Evolutionary conservation across 2,113 vertebrate genomes (phyloP), one percentile per base, ranked within the genome.

Genomic region (Bufo gargarizans): DNA sequence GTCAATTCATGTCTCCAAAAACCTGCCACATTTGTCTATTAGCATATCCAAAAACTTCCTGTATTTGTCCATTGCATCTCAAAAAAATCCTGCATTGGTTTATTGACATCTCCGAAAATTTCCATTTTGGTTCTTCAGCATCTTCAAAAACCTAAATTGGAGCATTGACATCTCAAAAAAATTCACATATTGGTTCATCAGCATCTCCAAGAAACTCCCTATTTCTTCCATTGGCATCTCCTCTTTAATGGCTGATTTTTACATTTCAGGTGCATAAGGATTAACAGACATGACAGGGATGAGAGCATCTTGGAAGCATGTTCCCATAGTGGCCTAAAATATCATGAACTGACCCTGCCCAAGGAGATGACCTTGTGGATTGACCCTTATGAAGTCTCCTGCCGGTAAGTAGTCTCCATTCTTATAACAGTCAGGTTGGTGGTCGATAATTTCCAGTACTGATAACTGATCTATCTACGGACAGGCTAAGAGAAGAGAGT

Each of bases 291-390:
- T 0, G 7, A 78, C 3, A 50, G 9, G 17, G 85, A 86, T 67
- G 49, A 71, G 16, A 80, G 59, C 47, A 67, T 86, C 7, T 5
- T 78, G 3, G 33, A 86, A 16, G 76, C 85, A 0, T 86, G 74
- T 65, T 13, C 12, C 8, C 49, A 19, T 1, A 65, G 74, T 55
- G 59, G 74, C 19, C 22, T 86, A 0, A 56, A 33, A 12, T 55
- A 69, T 22, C 0, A 49, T 12, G 16, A 86, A 4, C n/a, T 86
- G 49, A 0, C 77, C 22, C 13, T 79, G 5, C 61, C 77, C 20
- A 71, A 80, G 4, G 47, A 43, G 47, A 55, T 80, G 8, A 80
- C 47, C 6, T 2, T 78, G 53, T 86, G 85, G 85, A 78, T 86
- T 14, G 49, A 65, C 47, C 74, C 72, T 0, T 53, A 55, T 78